Base-by-base conservation (phyloP, 2,888 invertebrate genomes). In the Abrostola triplasia region DNA sequence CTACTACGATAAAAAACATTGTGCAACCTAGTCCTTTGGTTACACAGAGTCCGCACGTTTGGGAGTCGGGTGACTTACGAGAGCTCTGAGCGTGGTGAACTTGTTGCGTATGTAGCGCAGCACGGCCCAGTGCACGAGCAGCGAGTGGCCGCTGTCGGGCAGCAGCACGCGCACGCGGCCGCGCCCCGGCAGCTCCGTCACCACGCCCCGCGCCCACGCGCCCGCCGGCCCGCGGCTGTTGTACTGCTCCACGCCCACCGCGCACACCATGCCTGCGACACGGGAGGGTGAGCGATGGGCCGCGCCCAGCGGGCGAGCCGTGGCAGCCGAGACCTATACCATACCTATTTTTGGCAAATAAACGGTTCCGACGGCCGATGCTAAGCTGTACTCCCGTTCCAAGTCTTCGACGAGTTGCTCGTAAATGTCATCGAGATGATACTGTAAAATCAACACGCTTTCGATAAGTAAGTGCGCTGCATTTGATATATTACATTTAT, bases 71-170 rank as follows among this genome's bases (percentile, higher is more conserved):
- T 10, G 6, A 75, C 69, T 87, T 11, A 96, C 96, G 87, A 96
- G 94, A 8, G 94, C 90, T 12, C 93, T 91, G 48, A 91, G 84
- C 52, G 83, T 88, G 75, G 95, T 88, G 84, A 94, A 95, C 63
- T 89, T 88, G 6, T 85, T 86, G 8, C 89, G 89, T n/a, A 97
- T 86, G 61, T 91, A 91, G 49, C 95, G 91, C 49, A 97, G 88
- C 48, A 89, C 83, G 13, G 89, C 83, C 91, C 95, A 95, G 51
- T 92, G 88, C 54, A 96, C 88, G 0, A 87, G 86, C 60, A 94
- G 90, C 10, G 76, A 83, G 59, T 88, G 89, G 41, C 97, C 97
- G 79, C 89, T 91, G 91, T 98, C 98, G 0, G 97, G 95, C 67
- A 96, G 95, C 71, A 90, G 88, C 37, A 97, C 95, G 50, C 93